Evolutionary conservation across 2,113 vertebrate species (phyloP).

Genomic region (Lophius piscatorius): DNA sequence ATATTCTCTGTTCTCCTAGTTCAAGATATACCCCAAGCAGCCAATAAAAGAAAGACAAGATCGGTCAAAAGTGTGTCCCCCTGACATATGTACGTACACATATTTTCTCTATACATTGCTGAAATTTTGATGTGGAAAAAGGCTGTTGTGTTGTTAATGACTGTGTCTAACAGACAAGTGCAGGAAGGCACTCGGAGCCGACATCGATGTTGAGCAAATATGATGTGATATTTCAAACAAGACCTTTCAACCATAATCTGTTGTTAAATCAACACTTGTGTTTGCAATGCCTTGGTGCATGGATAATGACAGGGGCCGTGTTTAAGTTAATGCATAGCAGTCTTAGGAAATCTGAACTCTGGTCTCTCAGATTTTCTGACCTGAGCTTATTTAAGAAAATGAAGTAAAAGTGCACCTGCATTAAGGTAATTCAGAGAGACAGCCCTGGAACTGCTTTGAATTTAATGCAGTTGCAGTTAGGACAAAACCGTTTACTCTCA

Average conservation of each 20-base stretch:
- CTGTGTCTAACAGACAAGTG: slow-evolving; percentile 16
- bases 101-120: slow-evolving; percentile 38
- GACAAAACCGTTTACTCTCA: too few species aligned
- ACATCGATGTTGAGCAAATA: slow-evolving; percentile 40
- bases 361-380: slow-evolving; percentile 9
- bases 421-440: too few species aligned
- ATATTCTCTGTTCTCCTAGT: slow-evolving; percentile 27
- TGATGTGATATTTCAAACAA: slow-evolving; percentile 39
- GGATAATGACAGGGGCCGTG: slow-evolving; percentile 36
- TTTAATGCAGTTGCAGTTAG: too few species aligned
- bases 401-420: too few species aligned
- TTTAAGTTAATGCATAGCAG: slow-evolving; percentile 22
- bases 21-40: slow-evolving; percentile 8
- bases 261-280: slow-evolving; percentile 19
- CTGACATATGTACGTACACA: slow-evolving; percentile 26
- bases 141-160: slow-evolving; percentile 42
- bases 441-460: too few species aligned
- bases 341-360: slow-evolving; percentile 26
- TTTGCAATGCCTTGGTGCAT: slow-evolving; percentile 44
- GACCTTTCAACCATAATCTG: slow-evolving; percentile 26
- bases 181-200: slow-evolving; percentile 18
- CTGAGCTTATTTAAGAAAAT: too few species aligned
- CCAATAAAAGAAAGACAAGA: slow-evolving; percentile 21
- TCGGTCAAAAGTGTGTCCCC: slow-evolving; percentile 29
- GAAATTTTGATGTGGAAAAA: slow-evolving; percentile 64